Evolutionary conservation across 1,140 invertebrate species (phyloP), one percentile per base, ranked within the genome.

Genomic region (Saxidomus purpurata): DNA sequence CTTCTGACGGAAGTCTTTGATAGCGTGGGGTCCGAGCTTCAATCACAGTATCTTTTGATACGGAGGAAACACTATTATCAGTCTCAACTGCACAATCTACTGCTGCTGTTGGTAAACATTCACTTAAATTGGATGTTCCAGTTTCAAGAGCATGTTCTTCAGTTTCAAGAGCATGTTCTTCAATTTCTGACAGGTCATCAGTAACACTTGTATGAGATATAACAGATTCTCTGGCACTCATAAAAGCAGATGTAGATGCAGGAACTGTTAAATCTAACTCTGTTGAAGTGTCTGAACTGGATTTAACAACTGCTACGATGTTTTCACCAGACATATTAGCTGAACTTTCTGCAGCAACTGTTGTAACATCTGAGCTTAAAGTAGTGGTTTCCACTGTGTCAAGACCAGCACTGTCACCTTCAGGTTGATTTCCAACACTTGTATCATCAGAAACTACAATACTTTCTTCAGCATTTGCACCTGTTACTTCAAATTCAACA

Each of bases 1-100:
- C 43, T 15, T 76, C 55, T 11, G 85, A 52, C 28, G 85, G 71
- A 0, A 79, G 52, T 63, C 74, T 76, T 36, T 87, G 84, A 34
- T 55, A 87, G 15, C 85, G 4, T 15, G 80, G 55, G 17, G 52
- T 55, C 6, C 61, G 38, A 25, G 61, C n/a, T 47, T 79, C 76
- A 38, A 79, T 55, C 17, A 79, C 76, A 79, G 3, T 34, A 71
- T 36, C 67, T 38, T 17, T 71, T 4, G 25, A 6, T 19, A n/a
- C 34, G 1, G 67, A 31, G 28, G 22, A 28, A n/a, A 67, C 4
- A 31, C n/a, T 31, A 38, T 40, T 28, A 2, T 11, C 22, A 38
- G 34, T 31, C 19, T 59, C 8, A 11, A 17, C 8, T 22, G 47
- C 47, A 59, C 4, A 9, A 11, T 63, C 59, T 63, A 28, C n/a